phyloP scores from a whole-genome alignment of 1,140 invertebrate genomes.

The Megathymus violae region DNA sequence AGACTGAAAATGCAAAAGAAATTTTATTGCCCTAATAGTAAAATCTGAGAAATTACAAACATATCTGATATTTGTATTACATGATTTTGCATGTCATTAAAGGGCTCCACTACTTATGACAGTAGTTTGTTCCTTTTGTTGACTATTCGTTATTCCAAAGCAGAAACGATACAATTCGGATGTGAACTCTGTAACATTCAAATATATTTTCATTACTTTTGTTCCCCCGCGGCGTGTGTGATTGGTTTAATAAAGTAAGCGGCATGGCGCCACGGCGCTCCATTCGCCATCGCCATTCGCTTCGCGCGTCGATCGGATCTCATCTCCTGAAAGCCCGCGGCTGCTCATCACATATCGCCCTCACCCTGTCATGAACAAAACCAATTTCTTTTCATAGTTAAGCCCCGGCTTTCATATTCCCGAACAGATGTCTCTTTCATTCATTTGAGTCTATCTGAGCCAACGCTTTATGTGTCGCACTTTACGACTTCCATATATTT shows the following conservation, averaged over 20 bases:
- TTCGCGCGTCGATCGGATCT: slow-evolving; percentile 27
- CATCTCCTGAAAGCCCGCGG: slow-evolving; percentile 36
- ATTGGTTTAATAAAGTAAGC: slow-evolving; percentile 27
- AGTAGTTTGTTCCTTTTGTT: background rate
- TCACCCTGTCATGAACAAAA: background rate
- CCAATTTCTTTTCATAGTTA: slow-evolving; percentile 20
- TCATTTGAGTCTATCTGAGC: slow-evolving; percentile 6
- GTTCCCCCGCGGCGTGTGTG: background rate
- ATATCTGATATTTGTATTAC: too few species aligned
- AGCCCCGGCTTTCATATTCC: slow-evolving; percentile 6
- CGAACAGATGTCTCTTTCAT: slow-evolving; percentile 16
- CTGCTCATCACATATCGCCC: slow-evolving; percentile 1
- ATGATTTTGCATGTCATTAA: background rate
- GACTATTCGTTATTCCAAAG: background rate
- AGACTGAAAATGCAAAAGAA: too few species aligned
- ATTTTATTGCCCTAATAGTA: too few species aligned
- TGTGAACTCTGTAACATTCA: slow-evolving; percentile 6
- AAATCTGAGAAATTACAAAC: too few species aligned
- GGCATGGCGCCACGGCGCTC: background rate
- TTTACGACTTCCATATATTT: slow-evolving; percentile 23
- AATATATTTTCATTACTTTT: background rate
- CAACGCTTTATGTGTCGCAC: slow-evolving; percentile 13
- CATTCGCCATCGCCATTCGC: too few species aligned
- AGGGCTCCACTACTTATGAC: background rate
- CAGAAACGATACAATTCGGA: slow-evolving; percentile 2